A percentile compares a stretch with the other conserved stretches of the same genome.
Conservation (phyloP, 2,888 invertebrate genomes). For the Thereva nobilitata region DNA sequence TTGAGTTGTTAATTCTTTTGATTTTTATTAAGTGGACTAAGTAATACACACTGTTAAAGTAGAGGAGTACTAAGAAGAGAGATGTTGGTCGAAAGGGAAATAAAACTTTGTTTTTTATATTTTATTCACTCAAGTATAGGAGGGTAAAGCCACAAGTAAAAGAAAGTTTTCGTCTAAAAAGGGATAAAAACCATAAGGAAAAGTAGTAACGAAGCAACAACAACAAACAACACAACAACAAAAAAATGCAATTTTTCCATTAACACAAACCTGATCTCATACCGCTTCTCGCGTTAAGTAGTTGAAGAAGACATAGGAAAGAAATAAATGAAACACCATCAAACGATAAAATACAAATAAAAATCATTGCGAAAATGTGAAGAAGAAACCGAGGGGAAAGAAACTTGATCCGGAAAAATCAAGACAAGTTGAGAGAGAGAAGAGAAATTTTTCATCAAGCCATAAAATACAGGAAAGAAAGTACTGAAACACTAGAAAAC, state of each 20-base stretch:
- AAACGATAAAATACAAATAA: slow-evolving; percentile 8
- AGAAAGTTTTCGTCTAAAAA: slow-evolving; percentile 5
- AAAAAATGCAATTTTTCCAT: slow-evolving; percentile 27
- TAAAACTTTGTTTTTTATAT: too few relatives aligned
- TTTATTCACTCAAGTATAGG: neutral
- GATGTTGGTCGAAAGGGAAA: neutral
- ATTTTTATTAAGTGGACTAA: slow-evolving; percentile 18
- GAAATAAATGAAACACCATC: slow-evolving; percentile 15
- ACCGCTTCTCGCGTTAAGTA: slow-evolving; percentile 23
- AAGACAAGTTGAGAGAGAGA: slow-evolving; percentile 10
- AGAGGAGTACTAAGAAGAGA: slow-evolving; percentile 4
- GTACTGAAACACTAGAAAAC: too few relatives aligned
- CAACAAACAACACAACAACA: neutral
- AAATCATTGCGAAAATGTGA: slow-evolving; percentile 7
- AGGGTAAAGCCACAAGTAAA: neutral
- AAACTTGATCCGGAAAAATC: slow-evolving; percentile 21
- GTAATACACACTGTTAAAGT: neutral
- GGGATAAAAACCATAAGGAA: neutral
- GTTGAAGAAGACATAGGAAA: slow-evolving; percentile 8
- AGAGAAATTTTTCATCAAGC: neutral
- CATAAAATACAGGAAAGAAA: too few relatives aligned
- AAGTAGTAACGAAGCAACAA: slow-evolving; percentile 10
- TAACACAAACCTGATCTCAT: slow-evolving; percentile 15
- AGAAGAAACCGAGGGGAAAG: neutral
- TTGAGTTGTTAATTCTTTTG: slow-evolving; percentile 7